A percentile compares a stretch with the other conserved stretches of the same genome.
Evolutionary conservation across 2,888 invertebrate genomes (phyloP).

Genomic region (Mamestra brassicae): DNA sequence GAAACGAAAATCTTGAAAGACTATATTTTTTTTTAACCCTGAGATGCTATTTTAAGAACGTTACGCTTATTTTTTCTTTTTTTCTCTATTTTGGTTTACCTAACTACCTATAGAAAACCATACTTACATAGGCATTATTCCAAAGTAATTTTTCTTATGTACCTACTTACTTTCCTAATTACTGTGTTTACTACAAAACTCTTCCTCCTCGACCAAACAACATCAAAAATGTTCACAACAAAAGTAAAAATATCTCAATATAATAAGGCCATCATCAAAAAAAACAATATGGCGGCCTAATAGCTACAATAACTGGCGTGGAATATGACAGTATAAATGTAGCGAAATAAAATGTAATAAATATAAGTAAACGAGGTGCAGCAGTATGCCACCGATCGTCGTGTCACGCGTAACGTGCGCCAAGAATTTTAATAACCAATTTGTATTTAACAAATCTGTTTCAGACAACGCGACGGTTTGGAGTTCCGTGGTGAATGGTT

Average conservation of each 20-base stretch:
- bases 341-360: conserved; percentile 67
- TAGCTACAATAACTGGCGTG: conserved; percentile 39
- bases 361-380: conserved; percentile 64
- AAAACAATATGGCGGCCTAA: conserved; percentile 43
- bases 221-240: not conserved
- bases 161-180: not conserved
- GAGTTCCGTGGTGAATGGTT: conserved; percentile 50
- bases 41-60: not conserved
- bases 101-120: not conserved
- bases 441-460: conserved; percentile 88
- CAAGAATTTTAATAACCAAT: conserved; percentile 90
- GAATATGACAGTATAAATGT: conserved; percentile 62
- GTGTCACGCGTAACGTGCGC: conserved; percentile 75
- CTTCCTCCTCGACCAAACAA: not conserved
- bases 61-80: not conserved
- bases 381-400: conserved; percentile 64
- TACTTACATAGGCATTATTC: not conserved
- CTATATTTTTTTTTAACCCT: not conserved
- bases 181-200: not conserved
- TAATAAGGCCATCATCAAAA: conserved; percentile 33
- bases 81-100: not conserved
- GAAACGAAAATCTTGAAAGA: not conserved
- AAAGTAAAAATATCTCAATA: conserved; percentile 47
- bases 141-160: not conserved
- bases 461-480: conserved; percentile 69